These are phyloP conservation scores for Troides aeacus DNA, from an alignment of 2,888 invertebrate species.

Conservation along the genomic window DNA sequence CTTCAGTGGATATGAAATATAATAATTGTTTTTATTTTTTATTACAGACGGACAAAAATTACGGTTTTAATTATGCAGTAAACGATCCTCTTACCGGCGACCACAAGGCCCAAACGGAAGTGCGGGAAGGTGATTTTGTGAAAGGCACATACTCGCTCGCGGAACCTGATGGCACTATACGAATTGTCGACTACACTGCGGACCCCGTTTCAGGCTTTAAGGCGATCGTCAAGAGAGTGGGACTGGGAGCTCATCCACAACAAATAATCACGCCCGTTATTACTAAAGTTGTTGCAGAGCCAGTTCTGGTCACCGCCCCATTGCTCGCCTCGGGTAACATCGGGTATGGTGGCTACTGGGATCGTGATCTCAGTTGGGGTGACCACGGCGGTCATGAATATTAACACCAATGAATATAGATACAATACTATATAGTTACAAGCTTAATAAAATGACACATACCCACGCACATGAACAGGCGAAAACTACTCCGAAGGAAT, in stretches of 20 bases:
- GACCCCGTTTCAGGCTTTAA: conserved; percentile 68
- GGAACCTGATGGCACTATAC: conserved; percentile 70
- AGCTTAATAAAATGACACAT: not conserved
- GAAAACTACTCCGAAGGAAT: not conserved
- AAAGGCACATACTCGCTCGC: conserved; percentile 70
- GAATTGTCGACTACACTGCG: conserved; percentile 70
- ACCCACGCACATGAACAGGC: not conserved
- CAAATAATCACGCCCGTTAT: conserved; percentile 34
- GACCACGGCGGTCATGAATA: conserved; percentile 23
- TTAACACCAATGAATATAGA: conserved; percentile 28
- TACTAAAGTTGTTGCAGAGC: conserved; percentile 36
- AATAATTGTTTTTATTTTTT: not conserved
- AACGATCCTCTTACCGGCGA: conserved; percentile 73
- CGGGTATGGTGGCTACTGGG: conserved; percentile 13
- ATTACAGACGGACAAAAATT: conserved; percentile 63
- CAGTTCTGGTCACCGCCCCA: conserved; percentile 34
- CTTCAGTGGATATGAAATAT: not conserved
- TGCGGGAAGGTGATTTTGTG: conserved; percentile 68
- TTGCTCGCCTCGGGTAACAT: conserved; percentile 27
- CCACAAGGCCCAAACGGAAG: conserved; percentile 68
- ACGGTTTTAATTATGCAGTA: conserved; percentile 74
- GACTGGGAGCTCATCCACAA: conserved; percentile 56
- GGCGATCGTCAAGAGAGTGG: conserved; percentile 69
- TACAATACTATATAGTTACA: not conserved
- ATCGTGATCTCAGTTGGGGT: conserved; percentile 15